Conservation (phyloP, 2,888 invertebrate genomes). For the Phymatocera aterrima region DNA sequence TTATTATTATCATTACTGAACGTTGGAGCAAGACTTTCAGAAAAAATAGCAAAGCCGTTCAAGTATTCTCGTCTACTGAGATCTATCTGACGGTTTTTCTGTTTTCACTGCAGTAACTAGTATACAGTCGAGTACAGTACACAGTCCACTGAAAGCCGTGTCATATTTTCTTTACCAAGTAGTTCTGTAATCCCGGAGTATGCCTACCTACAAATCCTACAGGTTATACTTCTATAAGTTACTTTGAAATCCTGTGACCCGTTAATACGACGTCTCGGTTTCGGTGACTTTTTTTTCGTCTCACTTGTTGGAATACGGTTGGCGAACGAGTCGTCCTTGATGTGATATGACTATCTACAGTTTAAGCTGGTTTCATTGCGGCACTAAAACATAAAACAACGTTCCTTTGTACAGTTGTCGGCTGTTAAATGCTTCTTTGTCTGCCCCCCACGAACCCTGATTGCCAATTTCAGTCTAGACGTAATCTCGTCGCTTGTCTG, state of each 20-base stretch:
- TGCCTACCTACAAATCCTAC: too few species aligned
- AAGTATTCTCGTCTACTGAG: neutral
- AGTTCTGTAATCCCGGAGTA: neutral
- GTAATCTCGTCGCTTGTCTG: neutral
- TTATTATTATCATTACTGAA: neutral
- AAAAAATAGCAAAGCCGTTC: neutral
- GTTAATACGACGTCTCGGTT: neutral
- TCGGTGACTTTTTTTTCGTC: neutral
- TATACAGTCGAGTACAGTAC: neutral
- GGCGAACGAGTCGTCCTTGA: neutral
- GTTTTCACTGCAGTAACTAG: neutral
- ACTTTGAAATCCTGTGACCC: neutral
- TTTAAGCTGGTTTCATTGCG: neutral
- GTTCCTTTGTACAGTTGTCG: neutral
- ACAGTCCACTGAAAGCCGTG: too few species aligned
- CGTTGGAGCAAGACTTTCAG: neutral
- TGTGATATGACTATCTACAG: neutral
- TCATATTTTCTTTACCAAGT: neutral
- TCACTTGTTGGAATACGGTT: neutral
- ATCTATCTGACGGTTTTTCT: neutral
- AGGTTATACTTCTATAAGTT: neutral
- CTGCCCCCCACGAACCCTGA: neutral
- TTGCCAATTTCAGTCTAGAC: neutral
- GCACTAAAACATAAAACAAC: neutral
- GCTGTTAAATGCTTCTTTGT: neutral